Conservation (phyloP, 2,888 invertebrate species). For the Leucophora obtusa region DNA sequence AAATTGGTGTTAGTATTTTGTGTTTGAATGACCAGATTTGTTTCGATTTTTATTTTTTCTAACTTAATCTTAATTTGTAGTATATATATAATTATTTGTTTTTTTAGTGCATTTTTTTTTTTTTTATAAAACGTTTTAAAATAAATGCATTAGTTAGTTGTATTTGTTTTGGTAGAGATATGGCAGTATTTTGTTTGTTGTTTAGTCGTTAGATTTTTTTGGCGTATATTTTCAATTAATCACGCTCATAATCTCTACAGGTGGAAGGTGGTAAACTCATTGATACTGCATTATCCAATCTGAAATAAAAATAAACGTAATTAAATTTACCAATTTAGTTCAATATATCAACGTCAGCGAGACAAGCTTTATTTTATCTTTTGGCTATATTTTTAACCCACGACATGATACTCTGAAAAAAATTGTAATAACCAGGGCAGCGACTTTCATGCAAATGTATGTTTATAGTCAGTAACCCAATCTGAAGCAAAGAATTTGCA, state of each 20-base stretch:
- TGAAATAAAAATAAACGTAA: conserved; percentile 54
- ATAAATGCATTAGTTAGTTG: conserved; percentile 70
- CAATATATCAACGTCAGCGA: too few relatives aligned
- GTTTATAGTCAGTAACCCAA: too few relatives aligned
- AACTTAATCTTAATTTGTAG: conserved; percentile 29
- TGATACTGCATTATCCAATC: conserved; percentile 78
- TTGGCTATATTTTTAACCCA: too few relatives aligned
- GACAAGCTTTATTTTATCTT: too few relatives aligned
- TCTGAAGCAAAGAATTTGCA: too few relatives aligned
- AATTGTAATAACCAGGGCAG: too few relatives aligned
- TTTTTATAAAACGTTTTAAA: conserved; percentile 52
- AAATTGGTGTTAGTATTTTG: background rate
- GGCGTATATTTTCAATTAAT: conserved; percentile 65
- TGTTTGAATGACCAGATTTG: conserved; percentile 7
- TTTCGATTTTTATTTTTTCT: conserved; percentile 8
- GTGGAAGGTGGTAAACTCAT: conserved; percentile 78
- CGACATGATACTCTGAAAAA: too few relatives aligned
- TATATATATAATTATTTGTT: background rate
- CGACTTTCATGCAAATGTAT: too few relatives aligned
- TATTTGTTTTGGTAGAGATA: conserved; percentile 69
- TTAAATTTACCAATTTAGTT: too few relatives aligned
- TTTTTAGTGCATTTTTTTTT: conserved; percentile 26
- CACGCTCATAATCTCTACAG: conserved; percentile 77
- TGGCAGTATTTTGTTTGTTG: conserved; percentile 31
- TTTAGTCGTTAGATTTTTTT: conserved; percentile 21